Percentiles rank a stretch among this genome's conserved stretches.
These are phyloP conservation scores for Nanger granti DNA, from an alignment of 2,113 vertebrate genomes.

Conservation along the genomic window DNA sequence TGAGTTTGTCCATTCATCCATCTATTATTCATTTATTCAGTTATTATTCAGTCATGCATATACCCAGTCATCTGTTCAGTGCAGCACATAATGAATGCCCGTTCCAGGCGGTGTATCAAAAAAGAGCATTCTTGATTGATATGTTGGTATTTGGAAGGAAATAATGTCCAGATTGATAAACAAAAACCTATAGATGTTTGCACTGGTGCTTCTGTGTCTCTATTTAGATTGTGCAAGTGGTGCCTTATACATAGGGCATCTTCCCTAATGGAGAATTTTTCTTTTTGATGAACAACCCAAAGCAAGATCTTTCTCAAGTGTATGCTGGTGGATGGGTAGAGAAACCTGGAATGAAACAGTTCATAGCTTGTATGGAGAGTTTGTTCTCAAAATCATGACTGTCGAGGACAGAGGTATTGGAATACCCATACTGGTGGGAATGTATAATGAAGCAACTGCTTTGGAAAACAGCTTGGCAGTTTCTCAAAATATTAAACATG, in stretches of 20 bases:
- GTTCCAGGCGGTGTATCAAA: background rate
- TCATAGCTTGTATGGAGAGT: background rate
- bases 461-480: background rate
- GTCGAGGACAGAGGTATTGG: background rate
- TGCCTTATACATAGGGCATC: background rate
- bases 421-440: background rate
- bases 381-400: background rate
- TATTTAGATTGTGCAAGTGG: background rate
- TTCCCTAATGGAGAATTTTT: background rate
- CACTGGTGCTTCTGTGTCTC: background rate
- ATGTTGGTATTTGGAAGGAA: background rate
- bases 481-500: background rate
- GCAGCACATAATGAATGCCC: background rate
- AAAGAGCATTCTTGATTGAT: background rate
- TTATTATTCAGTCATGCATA: background rate
- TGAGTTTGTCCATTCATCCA: background rate
- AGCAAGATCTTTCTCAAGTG: background rate
- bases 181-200: background rate
- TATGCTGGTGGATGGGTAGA: background rate
- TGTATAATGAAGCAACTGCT: no score
- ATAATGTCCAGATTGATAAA: background rate
- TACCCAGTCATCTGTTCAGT: background rate
- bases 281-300: background rate
- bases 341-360: background rate
- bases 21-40: background rate